Base-by-base conservation (phyloP, 2,797 vertebrate species). In the Acrossocheilus wenchowensis region DNA sequence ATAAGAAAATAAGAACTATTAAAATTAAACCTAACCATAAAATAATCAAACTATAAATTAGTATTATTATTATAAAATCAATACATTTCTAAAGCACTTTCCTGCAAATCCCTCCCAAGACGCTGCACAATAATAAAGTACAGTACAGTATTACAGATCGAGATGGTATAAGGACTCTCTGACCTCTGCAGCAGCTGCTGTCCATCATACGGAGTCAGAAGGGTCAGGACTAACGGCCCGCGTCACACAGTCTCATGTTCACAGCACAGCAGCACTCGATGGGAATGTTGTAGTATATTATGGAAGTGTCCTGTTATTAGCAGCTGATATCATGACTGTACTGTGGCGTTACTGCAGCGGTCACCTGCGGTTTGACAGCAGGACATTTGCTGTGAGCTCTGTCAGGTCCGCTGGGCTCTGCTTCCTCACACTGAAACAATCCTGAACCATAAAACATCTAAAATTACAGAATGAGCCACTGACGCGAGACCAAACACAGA, bases 371-470 rank as follows among this genome's bases (percentile, higher is more conserved):
- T 69, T 9, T 39, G 66, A 39, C 30, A 72, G 39, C 21, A 2
- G 21, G 1, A 3, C 5, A 11, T 23, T 1, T 41, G 69, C 69
- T 17, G n/a, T 50, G 12, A 54, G 36, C 26, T 41, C 21, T 34
- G 17, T 17, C 23, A 69, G 39, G 54, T 75, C 6, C 6, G 1
- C 74, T n/a, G 83, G 43, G 26, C 60, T 72, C 41, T 74, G 78
- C 78, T 86, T 62, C 81, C 68, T 86, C 77, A 73, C 57, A 5
- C 48, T 72, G 30, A 86, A 80, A 79, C 84, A 2, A 17, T 50
- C 48, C 54, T 11, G 19, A 72, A 41, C 68, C 2, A 82, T 41
- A 71, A 57, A 12, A 57, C 15, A 11, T 80, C 79, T 68, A 26
- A 52, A 68, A 82, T 82, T 77, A 82, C 45, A 81, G 78, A 60